Evolutionary conservation across 37 sponge, comb jelly and placozoan species (phyloP), one percentile per base, ranked within the genome.

Genomic region (Mnemiopsis leidyi): DNA sequence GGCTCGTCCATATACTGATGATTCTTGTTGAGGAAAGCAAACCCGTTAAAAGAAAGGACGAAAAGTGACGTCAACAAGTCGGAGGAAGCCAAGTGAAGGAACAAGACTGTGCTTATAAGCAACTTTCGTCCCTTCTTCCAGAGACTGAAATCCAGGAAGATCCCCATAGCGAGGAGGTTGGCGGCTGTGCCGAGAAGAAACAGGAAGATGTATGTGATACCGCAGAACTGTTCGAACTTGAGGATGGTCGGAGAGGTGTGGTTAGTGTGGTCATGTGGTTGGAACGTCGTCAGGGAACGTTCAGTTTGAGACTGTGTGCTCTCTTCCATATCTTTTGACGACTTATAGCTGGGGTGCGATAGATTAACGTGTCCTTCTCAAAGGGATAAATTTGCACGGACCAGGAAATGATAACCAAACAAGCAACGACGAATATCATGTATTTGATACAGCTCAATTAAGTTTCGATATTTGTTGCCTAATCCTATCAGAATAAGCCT

Each of bases 111-210:
- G 30, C 75, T 71, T 13, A 71, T 28, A n/a, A 71, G 75, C 30
- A n/a, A 28, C n/a, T 71, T 71, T 25, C 30, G 5, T 18, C 75
- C 75, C 13, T 48, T 48, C 3, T n/a, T 29, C 5, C 75, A 71
- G 30, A 71, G 30, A 7, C 3, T 3, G 75, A 71, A 71, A 71
- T 71, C 75, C 75, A 71, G 75, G 75, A 71, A 71, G 7, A 71
- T 71, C n/a, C n/a, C n/a, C 25, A 71, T 71, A 28, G 75, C 75
- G 30, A 71, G 75, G 75, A 71, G 5, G 30, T 71, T 71, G 3
- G 75, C n/a, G 26, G n/a, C 5, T 5, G 30, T 71, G 30, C 75
- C 75, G 30, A 71, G 75, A 29, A 28, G 30, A 25, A 18, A 71
- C 7, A 71, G 26, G 26, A 71, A n/a, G 30, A 71, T 29, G 75